phyloP scores from a whole-genome alignment of 1,140 invertebrate genomes.

The Drosophila nasuta region DNA sequence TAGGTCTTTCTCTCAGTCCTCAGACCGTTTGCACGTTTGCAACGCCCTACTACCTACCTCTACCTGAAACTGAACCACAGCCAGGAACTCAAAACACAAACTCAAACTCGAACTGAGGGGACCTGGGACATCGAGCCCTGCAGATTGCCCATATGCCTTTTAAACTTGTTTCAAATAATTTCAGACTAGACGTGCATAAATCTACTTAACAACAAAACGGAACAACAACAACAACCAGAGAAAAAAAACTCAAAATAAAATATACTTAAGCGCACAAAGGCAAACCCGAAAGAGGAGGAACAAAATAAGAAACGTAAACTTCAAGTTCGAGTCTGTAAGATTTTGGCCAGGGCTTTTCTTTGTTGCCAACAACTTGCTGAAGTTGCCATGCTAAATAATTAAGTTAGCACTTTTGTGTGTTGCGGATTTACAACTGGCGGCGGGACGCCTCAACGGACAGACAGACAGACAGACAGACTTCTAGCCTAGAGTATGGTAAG shows the following conservation, averaged over 20 bases:
- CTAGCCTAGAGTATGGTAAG: too few species aligned
- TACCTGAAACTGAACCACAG: conserved; percentile 26
- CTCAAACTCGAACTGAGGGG: conserved; percentile 10
- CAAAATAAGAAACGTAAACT: conserved; percentile 55
- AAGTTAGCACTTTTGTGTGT: conserved; percentile 79
- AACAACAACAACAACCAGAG: conserved; percentile 37
- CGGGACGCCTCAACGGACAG: conserved; percentile 41
- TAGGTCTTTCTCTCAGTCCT: conserved; percentile 39
- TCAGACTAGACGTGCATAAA: conserved; percentile 82
- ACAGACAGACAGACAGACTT: conserved; percentile 2
- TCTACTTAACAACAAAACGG: conserved; percentile 78
- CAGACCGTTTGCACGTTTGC: conserved; percentile 55
- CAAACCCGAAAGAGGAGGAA: conserved; percentile 19
- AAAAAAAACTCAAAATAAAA: conserved; percentile 44
- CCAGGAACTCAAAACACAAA: conserved; percentile 1
- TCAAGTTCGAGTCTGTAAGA: conserved; percentile 55
- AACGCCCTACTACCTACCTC: conserved; percentile 67
- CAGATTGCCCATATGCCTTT: conserved; percentile 72
- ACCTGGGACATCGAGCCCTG: conserved; percentile 18
- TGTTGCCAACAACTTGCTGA: conserved; percentile 65
- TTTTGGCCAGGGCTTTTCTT: conserved; percentile 74
- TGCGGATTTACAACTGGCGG: conserved; percentile 72
- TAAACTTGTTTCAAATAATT: conserved; percentile 83
- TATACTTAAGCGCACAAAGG: conserved; percentile 37
- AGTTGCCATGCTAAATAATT: conserved; percentile 82